Evolutionary conservation across 2,888 invertebrate genomes (phyloP).

Genomic region (Eudasyphora cyanicolor): DNA sequence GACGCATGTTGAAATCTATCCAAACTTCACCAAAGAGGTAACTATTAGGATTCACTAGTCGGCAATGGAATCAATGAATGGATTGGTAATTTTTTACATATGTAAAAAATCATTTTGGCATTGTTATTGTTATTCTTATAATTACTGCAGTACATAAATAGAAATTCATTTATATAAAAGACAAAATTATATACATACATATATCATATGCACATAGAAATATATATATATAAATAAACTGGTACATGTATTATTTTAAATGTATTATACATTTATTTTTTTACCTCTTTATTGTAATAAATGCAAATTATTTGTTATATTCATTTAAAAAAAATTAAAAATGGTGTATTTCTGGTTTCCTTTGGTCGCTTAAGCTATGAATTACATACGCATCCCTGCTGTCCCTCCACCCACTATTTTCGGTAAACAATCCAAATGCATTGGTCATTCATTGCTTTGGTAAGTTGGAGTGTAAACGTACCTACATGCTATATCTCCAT

Average conservation of each 20-base stretch:
- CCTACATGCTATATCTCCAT: no score
- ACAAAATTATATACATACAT: conserved; percentile 25
- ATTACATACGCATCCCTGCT: background rate
- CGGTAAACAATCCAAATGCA: no score
- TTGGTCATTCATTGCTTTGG: no score
- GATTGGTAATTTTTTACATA: background rate
- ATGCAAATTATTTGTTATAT: background rate
- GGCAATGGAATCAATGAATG: conserved; percentile 10
- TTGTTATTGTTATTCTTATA: background rate
- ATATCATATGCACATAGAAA: background rate
- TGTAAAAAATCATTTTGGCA: background rate
- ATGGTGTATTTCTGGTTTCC: conserved; percentile 38
- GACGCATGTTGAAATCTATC: conserved; percentile 78
- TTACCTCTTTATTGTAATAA: background rate
- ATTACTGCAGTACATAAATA: background rate
- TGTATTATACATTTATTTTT: conserved; percentile 33
- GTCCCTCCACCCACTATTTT: no score
- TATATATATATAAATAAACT: background rate
- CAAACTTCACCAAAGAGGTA: conserved; percentile 80
- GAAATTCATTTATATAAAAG: no score
- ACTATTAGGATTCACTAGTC: conserved; percentile 77
- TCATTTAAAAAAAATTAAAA: conserved; percentile 22
- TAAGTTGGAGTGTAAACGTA: no score
- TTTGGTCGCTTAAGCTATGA: background rate
- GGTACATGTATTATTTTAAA: no score